phyloP scores from a whole-genome alignment of 2,797 vertebrate genomes.

The Valencia hispanica region DNA sequence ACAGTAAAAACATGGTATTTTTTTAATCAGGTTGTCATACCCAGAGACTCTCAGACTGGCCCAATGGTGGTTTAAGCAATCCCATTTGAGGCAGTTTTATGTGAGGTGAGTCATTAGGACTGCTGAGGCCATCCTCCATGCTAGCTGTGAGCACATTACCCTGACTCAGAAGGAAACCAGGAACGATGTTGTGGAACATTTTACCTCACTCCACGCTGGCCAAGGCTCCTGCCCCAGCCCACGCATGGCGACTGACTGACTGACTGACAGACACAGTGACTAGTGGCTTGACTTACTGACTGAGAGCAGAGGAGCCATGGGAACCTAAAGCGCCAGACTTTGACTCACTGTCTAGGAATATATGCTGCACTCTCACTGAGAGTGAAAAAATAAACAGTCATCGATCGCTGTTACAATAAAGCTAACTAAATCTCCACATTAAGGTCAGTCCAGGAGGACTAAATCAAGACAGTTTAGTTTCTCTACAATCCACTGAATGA shows the following conservation, averaged over 20 bases:
- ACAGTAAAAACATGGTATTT: neutral
- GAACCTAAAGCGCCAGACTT: slow-evolving; percentile 63
- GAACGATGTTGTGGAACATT: slow-evolving; percentile 68
- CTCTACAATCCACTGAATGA: slow-evolving; percentile 20
- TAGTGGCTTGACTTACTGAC: slow-evolving; percentile 58
- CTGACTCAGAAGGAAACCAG: slow-evolving; percentile 72
- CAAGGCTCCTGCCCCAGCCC: slow-evolving; percentile 57
- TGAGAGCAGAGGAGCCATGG: slow-evolving; percentile 60
- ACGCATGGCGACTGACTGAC: slow-evolving; percentile 54
- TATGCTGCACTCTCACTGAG: slow-evolving; percentile 48
- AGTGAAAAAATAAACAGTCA: slow-evolving; percentile 27
- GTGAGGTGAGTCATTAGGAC: slow-evolving; percentile 46
- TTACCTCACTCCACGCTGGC: slow-evolving; percentile 71
- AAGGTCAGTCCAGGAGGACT: slow-evolving; percentile 13
- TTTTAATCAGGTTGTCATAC: neutral
- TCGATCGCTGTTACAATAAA: neutral
- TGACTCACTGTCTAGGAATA: slow-evolving; percentile 78
- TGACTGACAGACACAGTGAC: slow-evolving; percentile 44
- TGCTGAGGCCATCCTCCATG: slow-evolving; percentile 36
- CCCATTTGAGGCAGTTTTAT: slow-evolving; percentile 13
- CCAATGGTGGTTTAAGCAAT: neutral
- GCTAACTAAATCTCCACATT: slow-evolving; percentile 26
- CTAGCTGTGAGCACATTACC: slow-evolving; percentile 52
- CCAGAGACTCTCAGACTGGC: neutral
- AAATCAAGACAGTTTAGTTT: slow-evolving; percentile 10